Evolutionary conservation across 1,140 invertebrate genomes (phyloP).

Genomic region (Eciton burchellii): DNA sequence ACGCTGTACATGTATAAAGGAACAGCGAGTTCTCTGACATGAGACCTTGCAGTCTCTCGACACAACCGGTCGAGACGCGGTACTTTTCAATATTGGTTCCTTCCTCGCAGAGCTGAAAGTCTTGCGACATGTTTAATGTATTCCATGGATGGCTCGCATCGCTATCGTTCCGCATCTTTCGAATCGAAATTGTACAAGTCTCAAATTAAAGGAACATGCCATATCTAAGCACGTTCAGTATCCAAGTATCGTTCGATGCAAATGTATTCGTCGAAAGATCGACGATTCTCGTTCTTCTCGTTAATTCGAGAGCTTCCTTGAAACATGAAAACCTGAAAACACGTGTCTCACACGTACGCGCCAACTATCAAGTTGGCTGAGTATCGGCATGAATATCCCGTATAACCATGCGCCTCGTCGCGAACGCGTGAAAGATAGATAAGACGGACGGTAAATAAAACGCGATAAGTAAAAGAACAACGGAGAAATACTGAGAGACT

Average conservation of each 20-base stretch:
- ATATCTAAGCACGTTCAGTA: too few species aligned
- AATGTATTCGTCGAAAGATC: too few species aligned
- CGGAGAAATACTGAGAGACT: not conserved
- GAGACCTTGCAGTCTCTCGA: slow-evolving; percentile 5
- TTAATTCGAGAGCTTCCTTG: too few species aligned
- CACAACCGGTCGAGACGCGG: not conserved
- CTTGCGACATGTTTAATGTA: not conserved
- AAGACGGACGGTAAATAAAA: slow-evolving; percentile 9
- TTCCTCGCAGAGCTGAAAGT: not conserved
- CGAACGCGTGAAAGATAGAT: slow-evolving; percentile 9
- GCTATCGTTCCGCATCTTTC: not conserved
- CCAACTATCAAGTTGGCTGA: not conserved
- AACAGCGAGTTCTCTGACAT: not conserved
- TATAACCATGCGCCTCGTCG: not conserved
- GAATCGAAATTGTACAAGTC: not conserved
- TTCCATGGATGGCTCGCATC: not conserved
- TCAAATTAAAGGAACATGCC: not conserved
- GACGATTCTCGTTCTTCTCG: too few species aligned
- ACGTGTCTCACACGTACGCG: too few species aligned
- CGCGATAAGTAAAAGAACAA: not conserved
- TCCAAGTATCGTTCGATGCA: too few species aligned
- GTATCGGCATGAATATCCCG: not conserved
- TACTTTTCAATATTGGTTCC: slow-evolving; percentile 22
- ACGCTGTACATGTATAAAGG: not conserved
- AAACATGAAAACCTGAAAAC: too few species aligned